Evolutionary conservation across 2,113 vertebrate species (phyloP).

Genomic region (Atlantisia rogersi): DNA sequence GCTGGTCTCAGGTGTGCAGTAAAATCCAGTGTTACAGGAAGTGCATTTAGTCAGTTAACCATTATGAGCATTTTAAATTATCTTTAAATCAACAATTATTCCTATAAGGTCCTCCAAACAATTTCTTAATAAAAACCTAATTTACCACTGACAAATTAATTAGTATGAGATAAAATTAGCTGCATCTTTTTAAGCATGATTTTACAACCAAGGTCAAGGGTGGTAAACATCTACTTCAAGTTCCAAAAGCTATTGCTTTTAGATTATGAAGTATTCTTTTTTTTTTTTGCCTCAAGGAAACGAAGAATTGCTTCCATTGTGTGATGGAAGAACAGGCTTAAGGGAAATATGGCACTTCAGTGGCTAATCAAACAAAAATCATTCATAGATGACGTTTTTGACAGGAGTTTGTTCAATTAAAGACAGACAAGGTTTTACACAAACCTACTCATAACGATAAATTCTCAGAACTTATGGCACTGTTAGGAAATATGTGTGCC

Average conservation of each 20-base stretch:
- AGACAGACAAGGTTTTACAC: background rate
- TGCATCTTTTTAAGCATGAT: conserved; percentile 34
- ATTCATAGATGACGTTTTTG: background rate
- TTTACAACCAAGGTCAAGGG: conserved; percentile 51
- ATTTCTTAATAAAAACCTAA: conserved; percentile 36
- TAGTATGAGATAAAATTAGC: conserved; percentile 35
- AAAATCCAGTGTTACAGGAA: conserved; percentile 30
- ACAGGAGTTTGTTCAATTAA: conserved; percentile 16
- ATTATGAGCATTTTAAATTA: conserved; percentile 44
- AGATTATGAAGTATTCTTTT: background rate
- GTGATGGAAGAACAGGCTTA: background rate
- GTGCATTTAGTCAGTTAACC: conserved; percentile 5
- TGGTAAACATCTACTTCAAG: conserved; percentile 5
- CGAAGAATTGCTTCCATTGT: conserved; percentile 33
- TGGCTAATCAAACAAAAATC: background rate
- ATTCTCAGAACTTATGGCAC: background rate
- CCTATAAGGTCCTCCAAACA: conserved; percentile 33
- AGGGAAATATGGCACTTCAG: conserved; percentile 2
- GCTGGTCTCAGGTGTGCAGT: conserved; percentile 26
- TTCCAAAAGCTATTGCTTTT: conserved; percentile 30
- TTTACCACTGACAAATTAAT: conserved; percentile 51
- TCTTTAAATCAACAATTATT: conserved; percentile 59
- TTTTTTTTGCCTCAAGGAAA: conserved; percentile 26
- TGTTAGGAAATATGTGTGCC: background rate
- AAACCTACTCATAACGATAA: background rate